Evolutionary conservation across 2,797 vertebrate species (phyloP).

Genomic region (Fringilla coelebs): DNA sequence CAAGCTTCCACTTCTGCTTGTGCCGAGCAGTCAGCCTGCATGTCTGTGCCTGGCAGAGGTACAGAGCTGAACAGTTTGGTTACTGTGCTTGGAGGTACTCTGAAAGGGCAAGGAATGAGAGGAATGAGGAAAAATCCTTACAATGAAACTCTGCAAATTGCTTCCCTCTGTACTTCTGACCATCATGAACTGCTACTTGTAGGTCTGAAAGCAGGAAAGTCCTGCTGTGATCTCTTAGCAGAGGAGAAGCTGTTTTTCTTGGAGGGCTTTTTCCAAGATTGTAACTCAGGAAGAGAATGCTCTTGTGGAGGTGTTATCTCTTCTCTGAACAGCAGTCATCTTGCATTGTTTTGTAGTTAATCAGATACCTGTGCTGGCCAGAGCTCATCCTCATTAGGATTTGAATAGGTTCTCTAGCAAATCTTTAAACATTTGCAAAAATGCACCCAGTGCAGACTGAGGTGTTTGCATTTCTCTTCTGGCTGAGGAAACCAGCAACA

Average conservation of each 20-base stretch:
- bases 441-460: background rate
- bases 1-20: background rate
- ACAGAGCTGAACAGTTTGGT: background rate
- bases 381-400: background rate
- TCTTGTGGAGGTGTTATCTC: background rate
- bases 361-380: background rate
- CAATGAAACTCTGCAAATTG: background rate
- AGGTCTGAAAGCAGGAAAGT: background rate
- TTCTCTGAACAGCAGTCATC: background rate
- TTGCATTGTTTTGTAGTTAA: background rate
- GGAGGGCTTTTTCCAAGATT: background rate
- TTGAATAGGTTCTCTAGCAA: background rate
- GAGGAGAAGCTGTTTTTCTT: background rate
- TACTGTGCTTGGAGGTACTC: background rate
- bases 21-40: background rate
- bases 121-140: background rate
- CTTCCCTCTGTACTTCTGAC: background rate
- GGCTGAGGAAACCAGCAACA: background rate
- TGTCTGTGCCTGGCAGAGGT: constrained; percentile 3
- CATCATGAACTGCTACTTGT: background rate
- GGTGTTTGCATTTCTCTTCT: background rate
- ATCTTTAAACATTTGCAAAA: background rate
- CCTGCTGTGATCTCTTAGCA: background rate
- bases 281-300: background rate
- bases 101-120: background rate